Conservation (phyloP, 2,797 vertebrate species). For the Anisognathus igniventris region DNA sequence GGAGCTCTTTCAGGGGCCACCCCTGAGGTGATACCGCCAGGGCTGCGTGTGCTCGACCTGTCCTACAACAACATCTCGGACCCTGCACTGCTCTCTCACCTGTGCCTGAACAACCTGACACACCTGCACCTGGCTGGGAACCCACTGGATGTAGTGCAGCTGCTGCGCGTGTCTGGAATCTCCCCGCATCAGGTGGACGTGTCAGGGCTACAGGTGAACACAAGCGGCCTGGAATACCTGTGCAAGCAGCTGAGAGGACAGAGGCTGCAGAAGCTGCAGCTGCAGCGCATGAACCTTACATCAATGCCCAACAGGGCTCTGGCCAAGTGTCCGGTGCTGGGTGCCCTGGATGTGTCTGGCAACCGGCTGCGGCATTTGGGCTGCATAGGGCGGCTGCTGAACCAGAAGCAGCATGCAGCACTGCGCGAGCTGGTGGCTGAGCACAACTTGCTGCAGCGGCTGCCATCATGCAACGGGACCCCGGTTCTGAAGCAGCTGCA, state of each 20-base stretch:
- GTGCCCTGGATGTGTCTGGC: slow-evolving; percentile 11
- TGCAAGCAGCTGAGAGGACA: background rate
- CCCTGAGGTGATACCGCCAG: background rate
- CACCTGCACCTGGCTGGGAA: background rate
- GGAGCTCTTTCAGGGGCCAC: background rate
- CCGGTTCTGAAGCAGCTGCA: background rate
- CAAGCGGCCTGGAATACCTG: background rate
- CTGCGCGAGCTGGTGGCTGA: background rate
- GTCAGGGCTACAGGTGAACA: background rate
- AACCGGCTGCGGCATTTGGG: background rate
- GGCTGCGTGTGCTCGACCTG: background rate
- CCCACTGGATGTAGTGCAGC: background rate
- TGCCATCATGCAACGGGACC: accelerated
- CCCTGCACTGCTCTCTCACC: accelerated
- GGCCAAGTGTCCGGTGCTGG: background rate
- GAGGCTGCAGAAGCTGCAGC: background rate
- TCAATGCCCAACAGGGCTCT: accelerated
- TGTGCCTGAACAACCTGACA: background rate
- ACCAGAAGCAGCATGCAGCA: accelerated
- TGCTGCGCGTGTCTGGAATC: background rate
- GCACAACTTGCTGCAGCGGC: slow-evolving; percentile 19
- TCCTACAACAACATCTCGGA: background rate
- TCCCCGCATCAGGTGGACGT: background rate
- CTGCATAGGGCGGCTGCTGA: background rate
- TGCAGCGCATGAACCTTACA: background rate